These are phyloP conservation scores for Acanthopagrus latus DNA, from an alignment of 2,797 vertebrate species.

Conservation along the genomic window DNA sequence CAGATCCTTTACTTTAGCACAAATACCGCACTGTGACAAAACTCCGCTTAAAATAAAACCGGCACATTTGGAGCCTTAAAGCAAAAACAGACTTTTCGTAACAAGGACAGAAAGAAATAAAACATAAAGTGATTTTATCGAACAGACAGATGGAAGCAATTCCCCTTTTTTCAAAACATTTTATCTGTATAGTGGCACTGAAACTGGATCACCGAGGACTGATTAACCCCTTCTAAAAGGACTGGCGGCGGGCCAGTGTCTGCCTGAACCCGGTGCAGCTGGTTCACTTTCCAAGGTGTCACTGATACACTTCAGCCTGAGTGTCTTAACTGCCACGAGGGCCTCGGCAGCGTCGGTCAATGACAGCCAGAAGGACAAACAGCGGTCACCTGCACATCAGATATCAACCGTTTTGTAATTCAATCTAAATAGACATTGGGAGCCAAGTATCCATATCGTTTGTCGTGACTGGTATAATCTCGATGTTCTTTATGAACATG, in stretches of 20 bases:
- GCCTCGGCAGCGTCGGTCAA: conserved; percentile 44
- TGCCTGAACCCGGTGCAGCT: conserved; percentile 39
- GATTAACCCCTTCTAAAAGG: conserved; percentile 57
- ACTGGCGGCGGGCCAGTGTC: conserved; percentile 41
- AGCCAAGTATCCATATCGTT: conserved; percentile 71
- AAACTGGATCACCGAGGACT: conserved; percentile 49
- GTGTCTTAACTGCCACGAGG: conserved; percentile 59
- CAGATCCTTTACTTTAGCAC: no score
- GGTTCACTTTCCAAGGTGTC: conserved; percentile 79
- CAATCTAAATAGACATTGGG: conserved; percentile 69
- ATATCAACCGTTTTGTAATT: conserved; percentile 81
- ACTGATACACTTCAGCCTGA: conserved; percentile 72
- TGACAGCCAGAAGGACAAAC: conserved; percentile 70
- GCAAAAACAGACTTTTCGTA: not conserved
- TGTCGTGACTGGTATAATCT: conserved; percentile 56
- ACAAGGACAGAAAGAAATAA: not conserved
- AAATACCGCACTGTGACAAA: no score
- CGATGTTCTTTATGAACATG: conserved; percentile 40
- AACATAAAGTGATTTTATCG: not conserved
- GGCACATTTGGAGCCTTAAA: no score
- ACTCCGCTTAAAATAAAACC: no score
- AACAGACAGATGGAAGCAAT: conserved; percentile 33
- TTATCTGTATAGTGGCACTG: conserved; percentile 13
- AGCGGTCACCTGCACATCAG: conserved; percentile 76
- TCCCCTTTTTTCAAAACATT: conserved; percentile 30